phyloP scores from a whole-genome alignment of 2,113 vertebrate species.

The Micronycteris hirsuta region DNA sequence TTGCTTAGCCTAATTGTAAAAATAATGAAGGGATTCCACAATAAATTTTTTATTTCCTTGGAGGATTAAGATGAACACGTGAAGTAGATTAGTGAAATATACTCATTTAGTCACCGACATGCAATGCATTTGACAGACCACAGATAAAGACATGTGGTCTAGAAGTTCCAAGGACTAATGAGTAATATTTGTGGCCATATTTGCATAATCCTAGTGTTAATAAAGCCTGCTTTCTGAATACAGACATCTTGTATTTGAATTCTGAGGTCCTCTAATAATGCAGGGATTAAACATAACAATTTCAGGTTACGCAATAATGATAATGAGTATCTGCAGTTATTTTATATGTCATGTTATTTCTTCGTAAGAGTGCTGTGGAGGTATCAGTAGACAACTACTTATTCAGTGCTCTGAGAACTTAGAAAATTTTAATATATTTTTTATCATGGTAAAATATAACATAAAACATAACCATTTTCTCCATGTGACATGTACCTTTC shows the following conservation, averaged over 20 bases:
- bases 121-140: neutral
- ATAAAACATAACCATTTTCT: neutral
- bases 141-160: neutral
- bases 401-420: neutral
- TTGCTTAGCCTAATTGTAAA: conserved; percentile 9
- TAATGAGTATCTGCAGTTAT: neutral
- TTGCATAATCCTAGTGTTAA: neutral
- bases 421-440: neutral
- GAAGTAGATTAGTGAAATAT: neutral
- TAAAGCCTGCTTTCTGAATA: neutral
- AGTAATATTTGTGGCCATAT: neutral
- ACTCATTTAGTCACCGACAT: neutral
- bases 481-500: neutral
- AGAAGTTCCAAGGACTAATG: neutral
- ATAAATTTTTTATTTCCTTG: conserved; percentile 6
- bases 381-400: neutral
- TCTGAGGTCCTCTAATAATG: neutral
- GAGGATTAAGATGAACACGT: conserved; percentile 13
- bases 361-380: neutral
- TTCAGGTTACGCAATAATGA: neutral
- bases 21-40: neutral
- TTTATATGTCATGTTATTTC: neutral
- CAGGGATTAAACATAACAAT: neutral
- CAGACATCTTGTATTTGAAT: neutral
- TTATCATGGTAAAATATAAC: neutral